phyloP scores from a whole-genome alignment of 2,888 invertebrate genomes.

The Seira sanloemensis region DNA sequence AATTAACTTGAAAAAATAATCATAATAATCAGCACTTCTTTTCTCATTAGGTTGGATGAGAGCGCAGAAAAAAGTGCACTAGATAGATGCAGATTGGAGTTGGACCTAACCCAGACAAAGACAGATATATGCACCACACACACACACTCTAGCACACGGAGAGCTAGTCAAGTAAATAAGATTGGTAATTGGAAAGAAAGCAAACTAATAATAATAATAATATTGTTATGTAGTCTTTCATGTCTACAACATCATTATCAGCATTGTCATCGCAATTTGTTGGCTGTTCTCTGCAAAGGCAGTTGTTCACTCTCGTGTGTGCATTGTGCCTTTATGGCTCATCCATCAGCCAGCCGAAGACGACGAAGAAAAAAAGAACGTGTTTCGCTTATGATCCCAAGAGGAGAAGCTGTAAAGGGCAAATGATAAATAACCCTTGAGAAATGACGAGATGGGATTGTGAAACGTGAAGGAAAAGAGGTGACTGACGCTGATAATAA shows the following conservation, averaged over 20 bases:
- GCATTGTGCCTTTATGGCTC: slow-evolving; percentile 2
- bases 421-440: not conserved
- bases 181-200: slow-evolving; percentile 56
- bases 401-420: no score
- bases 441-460: not conserved
- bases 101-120: slow-evolving; percentile 3
- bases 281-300: not conserved
- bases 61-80: slow-evolving; percentile 3
- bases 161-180: no score
- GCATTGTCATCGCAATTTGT: slow-evolving; percentile 20
- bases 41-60: slow-evolving; percentile 40
- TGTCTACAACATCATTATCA: slow-evolving; percentile 61
- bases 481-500: no score
- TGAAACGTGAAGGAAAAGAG: no score
- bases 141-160: no score
- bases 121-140: no score
- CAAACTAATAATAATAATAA: slow-evolving; percentile 59
- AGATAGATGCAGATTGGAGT: not conserved
- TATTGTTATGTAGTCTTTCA: slow-evolving; percentile 56
- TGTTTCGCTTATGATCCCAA: no score
- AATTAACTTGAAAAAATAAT: no score
- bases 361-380: no score
- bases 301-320: slow-evolving; percentile 20
- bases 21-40: no score
- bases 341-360: no score